Evolutionary conservation across 1,140 invertebrate genomes (phyloP), one percentile per base, ranked within the genome.

Genomic region (Trypoxylus dichotomus): DNA sequence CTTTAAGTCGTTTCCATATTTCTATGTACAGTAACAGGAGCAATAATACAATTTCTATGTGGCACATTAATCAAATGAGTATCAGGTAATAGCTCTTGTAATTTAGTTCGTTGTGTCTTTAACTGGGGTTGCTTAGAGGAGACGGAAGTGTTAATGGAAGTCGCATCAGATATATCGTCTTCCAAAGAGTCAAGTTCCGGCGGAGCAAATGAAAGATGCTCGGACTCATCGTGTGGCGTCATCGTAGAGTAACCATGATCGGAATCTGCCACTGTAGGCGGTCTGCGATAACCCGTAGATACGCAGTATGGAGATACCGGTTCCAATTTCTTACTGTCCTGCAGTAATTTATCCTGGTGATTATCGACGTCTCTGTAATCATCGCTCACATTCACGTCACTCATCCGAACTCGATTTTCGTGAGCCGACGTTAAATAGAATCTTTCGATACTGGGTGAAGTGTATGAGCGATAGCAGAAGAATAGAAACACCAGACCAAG

Each of bases 181-280:
- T 91, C 90, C 27, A 88, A 86, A 37, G 89, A 86, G 77, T 91
- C 87, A 43, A 90, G 87, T 82, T 92, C 91, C 32, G 90, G 89
- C 5, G 91, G 87, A 19, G 92, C 92, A 79, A 94, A 93, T 8
- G 92, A 93, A 68, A 93, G 90, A 79, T 94, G 92, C 83, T 96
- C 95, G 2, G 91, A 92, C 29, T 89, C 90, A 83, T 97, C 96
- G 81, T 96, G 94, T 79, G 94, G 95, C 0, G 95, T 97, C 96
- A 97, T 97, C 0, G 96, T 97, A 19, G 95, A 97, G 85, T 98
- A 98, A 2, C 96, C 96, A 85, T 97, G 95, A 87, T 98, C 96
- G 37, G 95, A 96, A 81, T 96, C 95, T 5, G 93, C 94, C 8
- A 93, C 91, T 19, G 93, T 92, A 24, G 94, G 93, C 13, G 93